These are phyloP conservation scores for Sebastiscus tertius DNA, from an alignment of 2,797 vertebrate genomes.

Conservation along the genomic window DNA sequence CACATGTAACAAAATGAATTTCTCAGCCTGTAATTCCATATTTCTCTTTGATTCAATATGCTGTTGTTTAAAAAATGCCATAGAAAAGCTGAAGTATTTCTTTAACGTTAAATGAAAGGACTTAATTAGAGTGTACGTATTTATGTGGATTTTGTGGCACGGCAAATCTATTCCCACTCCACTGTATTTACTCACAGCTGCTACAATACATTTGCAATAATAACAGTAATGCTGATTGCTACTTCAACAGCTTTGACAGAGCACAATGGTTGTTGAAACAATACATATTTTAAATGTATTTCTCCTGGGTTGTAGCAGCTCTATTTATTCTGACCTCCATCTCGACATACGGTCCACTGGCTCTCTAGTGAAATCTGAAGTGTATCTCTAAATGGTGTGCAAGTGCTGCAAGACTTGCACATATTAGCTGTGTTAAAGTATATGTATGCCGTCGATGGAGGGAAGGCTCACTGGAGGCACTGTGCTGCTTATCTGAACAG, in stretches of 20 bases:
- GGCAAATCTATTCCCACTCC: slow-evolving; percentile 31
- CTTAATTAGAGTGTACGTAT: slow-evolving; percentile 40
- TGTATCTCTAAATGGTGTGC: slow-evolving; percentile 81
- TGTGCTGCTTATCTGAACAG: slow-evolving; percentile 81
- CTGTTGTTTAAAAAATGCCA: slow-evolving; percentile 13
- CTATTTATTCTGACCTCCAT: slow-evolving; percentile 71
- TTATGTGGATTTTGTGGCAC: slow-evolving; percentile 21
- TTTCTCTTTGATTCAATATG: slow-evolving; percentile 44
- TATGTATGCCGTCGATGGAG: slow-evolving; percentile 70
- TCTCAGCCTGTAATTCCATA: slow-evolving; percentile 45
- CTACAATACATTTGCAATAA: slow-evolving; percentile 15
- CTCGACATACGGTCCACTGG: slow-evolving; percentile 55
- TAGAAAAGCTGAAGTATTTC: slow-evolving; percentile 20
- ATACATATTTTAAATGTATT: slow-evolving; percentile 64
- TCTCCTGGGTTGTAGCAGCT: slow-evolving; percentile 61
- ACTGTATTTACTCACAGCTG: slow-evolving; percentile 36
- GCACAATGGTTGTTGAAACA: slow-evolving; percentile 58
- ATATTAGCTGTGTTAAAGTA: slow-evolving; percentile 80
- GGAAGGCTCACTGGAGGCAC: slow-evolving; percentile 78
- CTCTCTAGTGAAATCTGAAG: slow-evolving; percentile 79
- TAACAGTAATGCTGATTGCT: slow-evolving; percentile 41
- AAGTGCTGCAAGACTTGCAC: slow-evolving; percentile 75
- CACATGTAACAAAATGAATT: slow-evolving; percentile 55
- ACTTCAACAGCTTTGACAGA: slow-evolving; percentile 45
- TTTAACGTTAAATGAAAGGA: slow-evolving; percentile 33